Evolutionary conservation across 2,888 invertebrate genomes (phyloP).

Genomic region (Schizaphis graminum): DNA sequence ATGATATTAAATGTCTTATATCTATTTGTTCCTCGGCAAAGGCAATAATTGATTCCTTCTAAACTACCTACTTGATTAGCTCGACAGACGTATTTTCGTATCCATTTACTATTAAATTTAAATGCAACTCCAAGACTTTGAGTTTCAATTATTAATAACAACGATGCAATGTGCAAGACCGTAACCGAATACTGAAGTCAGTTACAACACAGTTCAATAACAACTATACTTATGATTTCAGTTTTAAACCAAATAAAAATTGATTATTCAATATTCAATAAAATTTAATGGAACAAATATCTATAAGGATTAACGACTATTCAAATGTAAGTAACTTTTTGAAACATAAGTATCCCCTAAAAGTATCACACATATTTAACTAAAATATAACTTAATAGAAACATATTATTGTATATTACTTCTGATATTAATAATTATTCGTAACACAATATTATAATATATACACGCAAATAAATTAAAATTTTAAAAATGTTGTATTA

Average conservation of each 20-base stretch:
- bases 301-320: not conserved
- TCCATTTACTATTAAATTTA: not conserved
- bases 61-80: not conserved
- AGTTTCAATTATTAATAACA: not conserved
- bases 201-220: not conserved
- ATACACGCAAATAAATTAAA: not conserved
- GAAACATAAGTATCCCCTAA: not conserved
- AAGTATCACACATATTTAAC: not conserved
- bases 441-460: not conserved
- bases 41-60: not conserved
- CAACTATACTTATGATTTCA: not conserved
- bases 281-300: not conserved
- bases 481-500: not conserved
- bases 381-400: not conserved
- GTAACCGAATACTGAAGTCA: too few species aligned
- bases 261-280: too few species aligned
- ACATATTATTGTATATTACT: not conserved
- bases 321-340: not conserved
- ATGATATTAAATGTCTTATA: not conserved
- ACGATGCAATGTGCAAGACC: not conserved
- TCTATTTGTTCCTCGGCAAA: not conserved
- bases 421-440: not conserved
- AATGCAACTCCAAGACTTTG: not conserved
- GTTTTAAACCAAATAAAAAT: too few species aligned
- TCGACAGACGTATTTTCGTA: not conserved